These are phyloP conservation scores for Macrostomum lignano DNA, from an alignment of 1,140 invertebrate genomes.

Conservation along the genomic window DNA sequence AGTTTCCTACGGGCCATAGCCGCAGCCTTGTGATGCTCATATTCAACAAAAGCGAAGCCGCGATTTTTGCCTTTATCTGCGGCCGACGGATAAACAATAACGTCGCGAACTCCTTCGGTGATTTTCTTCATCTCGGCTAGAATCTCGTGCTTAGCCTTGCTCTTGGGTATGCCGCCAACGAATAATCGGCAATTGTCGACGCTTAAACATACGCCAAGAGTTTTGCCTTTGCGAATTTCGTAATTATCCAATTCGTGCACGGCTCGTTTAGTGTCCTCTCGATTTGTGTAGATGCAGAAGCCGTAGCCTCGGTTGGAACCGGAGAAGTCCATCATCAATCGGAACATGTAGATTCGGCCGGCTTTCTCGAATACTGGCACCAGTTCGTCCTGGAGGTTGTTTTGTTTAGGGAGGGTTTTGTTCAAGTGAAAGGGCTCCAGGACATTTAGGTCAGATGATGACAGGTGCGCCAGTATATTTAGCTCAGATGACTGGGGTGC, in stretches of 20 bases:
- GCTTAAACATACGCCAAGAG: conserved; percentile 45
- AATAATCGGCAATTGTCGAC: conserved; percentile 56
- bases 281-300: conserved; percentile 41
- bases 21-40: conserved; percentile 43
- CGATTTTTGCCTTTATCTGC: conserved; percentile 38
- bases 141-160: conserved; percentile 40
- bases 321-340: conserved; percentile 53
- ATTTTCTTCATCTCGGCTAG: conserved; percentile 37
- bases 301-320: conserved; percentile 48
- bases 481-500: too few relatives aligned
- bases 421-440: too few relatives aligned
- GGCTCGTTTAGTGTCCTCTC: conserved; percentile 33
- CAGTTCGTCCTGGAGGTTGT: conserved; percentile 44
- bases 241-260: conserved; percentile 37
- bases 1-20: conserved; percentile 48
- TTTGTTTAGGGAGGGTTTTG: too few relatives aligned
- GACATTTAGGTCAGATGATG: too few relatives aligned
- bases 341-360: conserved; percentile 40
- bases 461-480: too few relatives aligned
- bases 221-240: conserved; percentile 37
- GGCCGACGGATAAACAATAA: conserved; percentile 41
- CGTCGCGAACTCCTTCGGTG: conserved; percentile 38
- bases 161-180: conserved; percentile 44
- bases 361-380: conserved; percentile 41
- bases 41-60: conserved; percentile 63